A percentile compares a stretch with the other conserved stretches of the same genome.
These are phyloP conservation scores for Sitta carolinensis DNA, from an alignment of 2,797 vertebrate genomes.

Conservation along the genomic window DNA sequence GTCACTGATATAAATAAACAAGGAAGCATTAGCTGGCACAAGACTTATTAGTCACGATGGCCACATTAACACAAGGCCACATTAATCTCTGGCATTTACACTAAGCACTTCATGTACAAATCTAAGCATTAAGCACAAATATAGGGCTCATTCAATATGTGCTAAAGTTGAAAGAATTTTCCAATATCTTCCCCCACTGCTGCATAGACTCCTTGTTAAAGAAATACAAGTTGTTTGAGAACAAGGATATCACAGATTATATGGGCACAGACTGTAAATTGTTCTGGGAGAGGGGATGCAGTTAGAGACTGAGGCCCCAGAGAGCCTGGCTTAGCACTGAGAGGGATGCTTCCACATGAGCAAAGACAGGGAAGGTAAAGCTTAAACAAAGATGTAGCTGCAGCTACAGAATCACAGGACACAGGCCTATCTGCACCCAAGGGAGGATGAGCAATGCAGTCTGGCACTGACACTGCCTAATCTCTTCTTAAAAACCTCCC, in stretches of 20 bases:
- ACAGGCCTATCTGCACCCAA: background rate
- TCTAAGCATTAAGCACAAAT: background rate
- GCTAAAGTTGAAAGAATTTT: background rate
- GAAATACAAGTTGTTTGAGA: background rate
- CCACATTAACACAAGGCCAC: background rate
- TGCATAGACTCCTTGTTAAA: no score
- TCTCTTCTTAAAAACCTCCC: slow-evolving; percentile 8
- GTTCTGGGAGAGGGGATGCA: background rate
- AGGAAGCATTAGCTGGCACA: background rate
- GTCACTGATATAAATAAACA: background rate
- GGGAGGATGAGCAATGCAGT: background rate
- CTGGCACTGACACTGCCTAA: background rate
- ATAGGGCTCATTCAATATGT: background rate
- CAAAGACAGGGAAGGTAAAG: background rate
- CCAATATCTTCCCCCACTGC: background rate
- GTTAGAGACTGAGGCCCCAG: background rate
- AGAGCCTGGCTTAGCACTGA: background rate
- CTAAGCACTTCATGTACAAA: background rate
- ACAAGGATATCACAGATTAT: background rate
- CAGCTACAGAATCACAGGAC: background rate
- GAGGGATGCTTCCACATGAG: background rate
- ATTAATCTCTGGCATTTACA: background rate
- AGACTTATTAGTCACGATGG: background rate
- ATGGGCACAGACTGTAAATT: background rate
- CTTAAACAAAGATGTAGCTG: background rate